These are phyloP conservation scores for Tupaia tana DNA, from an alignment of 2,113 vertebrate genomes.

Conservation along the genomic window DNA sequence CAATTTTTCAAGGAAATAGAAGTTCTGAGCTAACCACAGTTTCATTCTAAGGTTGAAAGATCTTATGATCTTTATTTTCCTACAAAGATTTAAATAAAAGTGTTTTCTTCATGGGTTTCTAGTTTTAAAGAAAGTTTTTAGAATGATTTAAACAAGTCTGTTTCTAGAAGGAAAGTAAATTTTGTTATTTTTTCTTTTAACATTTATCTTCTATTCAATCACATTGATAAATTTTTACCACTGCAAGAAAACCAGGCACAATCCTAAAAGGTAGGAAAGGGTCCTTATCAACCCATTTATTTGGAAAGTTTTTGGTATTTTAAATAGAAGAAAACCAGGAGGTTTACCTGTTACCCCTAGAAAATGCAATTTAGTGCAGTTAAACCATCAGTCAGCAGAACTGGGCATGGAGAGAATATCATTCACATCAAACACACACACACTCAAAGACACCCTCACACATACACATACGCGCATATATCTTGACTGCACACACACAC, in stretches of 20 bases:
- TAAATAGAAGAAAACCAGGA: neutral
- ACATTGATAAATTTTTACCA: neutral
- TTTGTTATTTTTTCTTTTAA: slow-evolving; percentile 6
- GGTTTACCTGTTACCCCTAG: neutral
- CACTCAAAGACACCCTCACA: neutral
- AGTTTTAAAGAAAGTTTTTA: slow-evolving; percentile 36
- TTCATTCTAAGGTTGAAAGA: neutral
- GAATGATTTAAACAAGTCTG: neutral
- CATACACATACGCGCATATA: neutral
- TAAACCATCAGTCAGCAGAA: neutral
- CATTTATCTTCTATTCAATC: slow-evolving; percentile 6
- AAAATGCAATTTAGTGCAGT: neutral
- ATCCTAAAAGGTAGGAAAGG: neutral
- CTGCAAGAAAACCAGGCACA: neutral
- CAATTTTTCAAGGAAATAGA: neutral
- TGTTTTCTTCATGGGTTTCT: neutral
- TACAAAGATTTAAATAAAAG: slow-evolving; percentile 32
- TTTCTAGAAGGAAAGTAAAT: neutral
- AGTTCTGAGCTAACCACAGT: neutral
- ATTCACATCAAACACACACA: neutral
- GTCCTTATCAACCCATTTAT: neutral
- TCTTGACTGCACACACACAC: neutral
- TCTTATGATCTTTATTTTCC: slow-evolving; percentile 24
- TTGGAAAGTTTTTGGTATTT: neutral
- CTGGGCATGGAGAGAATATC: neutral